Conservation (phyloP, 2,113 vertebrate genomes). For the Microtus pennsylvanicus region DNA sequence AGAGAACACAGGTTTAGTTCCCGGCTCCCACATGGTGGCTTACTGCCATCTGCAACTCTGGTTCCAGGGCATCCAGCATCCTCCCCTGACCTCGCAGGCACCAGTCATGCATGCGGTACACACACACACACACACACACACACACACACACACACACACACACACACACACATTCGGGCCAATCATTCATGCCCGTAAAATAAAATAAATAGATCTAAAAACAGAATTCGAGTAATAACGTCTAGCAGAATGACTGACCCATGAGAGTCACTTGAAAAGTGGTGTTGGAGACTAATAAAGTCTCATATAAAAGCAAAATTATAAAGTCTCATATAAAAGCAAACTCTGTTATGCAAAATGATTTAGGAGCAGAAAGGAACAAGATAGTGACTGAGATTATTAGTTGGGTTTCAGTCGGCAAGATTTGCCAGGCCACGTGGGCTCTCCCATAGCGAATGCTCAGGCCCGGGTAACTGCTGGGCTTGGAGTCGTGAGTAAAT, state of each 20-base stretch:
- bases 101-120: neutral
- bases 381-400: neutral
- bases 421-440: neutral
- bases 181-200: neutral
- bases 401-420: neutral
- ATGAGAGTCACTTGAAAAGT: neutral
- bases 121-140: neutral
- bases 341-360: neutral
- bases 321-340: neutral
- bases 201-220: neutral
- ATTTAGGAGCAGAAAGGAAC: neutral
- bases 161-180: neutral
- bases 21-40: neutral
- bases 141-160: neutral
- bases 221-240: neutral
- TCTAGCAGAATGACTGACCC: neutral
- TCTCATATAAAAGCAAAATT: neutral
- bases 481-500: neutral
- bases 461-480: neutral
- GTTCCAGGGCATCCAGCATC: too few species aligned
- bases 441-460: neutral
- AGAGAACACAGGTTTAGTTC: neutral
- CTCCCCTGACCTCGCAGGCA: neutral
- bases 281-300: conserved; percentile 1
- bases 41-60: neutral